phyloP scores from a whole-genome alignment of 2,113 vertebrate genomes.

The Stegastes partitus region DNA sequence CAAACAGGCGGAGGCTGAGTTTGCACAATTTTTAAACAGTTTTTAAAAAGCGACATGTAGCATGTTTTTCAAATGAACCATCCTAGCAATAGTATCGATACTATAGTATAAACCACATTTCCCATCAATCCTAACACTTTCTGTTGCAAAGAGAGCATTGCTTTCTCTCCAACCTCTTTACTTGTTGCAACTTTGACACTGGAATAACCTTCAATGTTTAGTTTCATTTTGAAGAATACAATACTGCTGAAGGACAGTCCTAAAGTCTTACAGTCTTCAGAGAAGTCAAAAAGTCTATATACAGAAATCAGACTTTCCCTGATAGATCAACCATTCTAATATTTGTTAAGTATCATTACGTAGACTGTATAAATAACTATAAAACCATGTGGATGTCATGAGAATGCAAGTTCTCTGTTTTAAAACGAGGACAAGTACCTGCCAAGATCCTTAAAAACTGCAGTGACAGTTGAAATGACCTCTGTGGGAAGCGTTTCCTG shows the following conservation, averaged over 20 bases:
- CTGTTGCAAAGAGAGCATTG: too few species aligned
- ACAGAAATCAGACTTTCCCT: too few species aligned
- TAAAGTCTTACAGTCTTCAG: too few species aligned
- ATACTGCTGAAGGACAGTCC: too few species aligned
- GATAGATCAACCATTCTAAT: not conserved
- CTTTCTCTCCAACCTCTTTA: too few species aligned
- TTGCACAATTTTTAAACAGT: too few species aligned
- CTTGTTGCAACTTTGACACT: too few species aligned
- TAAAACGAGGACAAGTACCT: conserved; percentile 34
- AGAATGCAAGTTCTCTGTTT: not conserved
- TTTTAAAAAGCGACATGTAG: not conserved
- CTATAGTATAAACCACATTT: not conserved
- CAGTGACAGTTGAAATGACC: conserved; percentile 9
- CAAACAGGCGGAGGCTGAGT: not conserved
- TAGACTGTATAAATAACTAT: not conserved
- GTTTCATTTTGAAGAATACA: too few species aligned
- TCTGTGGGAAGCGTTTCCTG: conserved; percentile 30
- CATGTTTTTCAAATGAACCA: not conserved
- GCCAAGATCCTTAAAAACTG: conserved; percentile 39
- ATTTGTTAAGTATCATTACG: not conserved
- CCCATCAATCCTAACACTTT: not conserved
- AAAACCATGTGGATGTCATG: not conserved
- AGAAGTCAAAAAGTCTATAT: too few species aligned
- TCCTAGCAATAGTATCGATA: not conserved
- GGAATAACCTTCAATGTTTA: too few species aligned